A percentile compares a stretch with the other conserved stretches of the same genome.
Conservation (phyloP, 2,888 invertebrate species). For the Achlya flavicornis region DNA sequence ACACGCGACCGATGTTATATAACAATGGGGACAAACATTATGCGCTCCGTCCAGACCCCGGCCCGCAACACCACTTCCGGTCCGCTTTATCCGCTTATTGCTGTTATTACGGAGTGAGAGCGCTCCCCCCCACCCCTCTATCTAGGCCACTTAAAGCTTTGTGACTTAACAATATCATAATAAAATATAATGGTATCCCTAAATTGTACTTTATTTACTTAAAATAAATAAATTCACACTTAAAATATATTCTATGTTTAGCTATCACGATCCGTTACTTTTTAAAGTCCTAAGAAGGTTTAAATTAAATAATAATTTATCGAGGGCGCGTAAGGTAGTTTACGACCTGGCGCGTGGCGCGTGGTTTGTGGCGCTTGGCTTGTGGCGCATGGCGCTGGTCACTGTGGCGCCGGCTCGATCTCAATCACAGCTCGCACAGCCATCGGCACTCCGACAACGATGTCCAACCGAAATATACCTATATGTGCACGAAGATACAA, state of each 20-base stretch:
- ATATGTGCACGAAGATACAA: constrained; percentile 32
- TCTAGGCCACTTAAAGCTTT: constrained; percentile 56
- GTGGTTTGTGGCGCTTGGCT: too few species aligned
- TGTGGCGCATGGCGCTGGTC: too few species aligned
- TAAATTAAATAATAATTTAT: constrained; percentile 17
- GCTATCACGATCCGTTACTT: constrained; percentile 41
- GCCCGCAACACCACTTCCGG: neutral
- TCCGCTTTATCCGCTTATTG: neutral
- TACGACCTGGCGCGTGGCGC: too few species aligned
- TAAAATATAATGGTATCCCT: constrained; percentile 43
- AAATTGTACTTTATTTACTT: constrained; percentile 71
- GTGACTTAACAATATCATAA: constrained; percentile 36
- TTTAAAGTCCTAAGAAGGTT: constrained; percentile 6
- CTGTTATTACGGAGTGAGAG: neutral
- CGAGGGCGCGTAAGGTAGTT: constrained; percentile 2
- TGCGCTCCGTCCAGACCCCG: neutral
- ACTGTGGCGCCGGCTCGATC: neutral
- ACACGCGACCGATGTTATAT: neutral
- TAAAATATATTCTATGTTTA: constrained; percentile 35
- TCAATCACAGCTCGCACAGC: constrained; percentile 40
- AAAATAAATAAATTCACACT: constrained; percentile 67
- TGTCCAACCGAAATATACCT: constrained; percentile 33
- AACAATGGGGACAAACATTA: neutral
- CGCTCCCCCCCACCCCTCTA: constrained; percentile 14
- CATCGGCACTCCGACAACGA: constrained; percentile 31